Evolutionary conservation across 2,113 vertebrate species (phyloP), one percentile per base, ranked within the genome.

Genomic region (Panurus biarmicus): DNA sequence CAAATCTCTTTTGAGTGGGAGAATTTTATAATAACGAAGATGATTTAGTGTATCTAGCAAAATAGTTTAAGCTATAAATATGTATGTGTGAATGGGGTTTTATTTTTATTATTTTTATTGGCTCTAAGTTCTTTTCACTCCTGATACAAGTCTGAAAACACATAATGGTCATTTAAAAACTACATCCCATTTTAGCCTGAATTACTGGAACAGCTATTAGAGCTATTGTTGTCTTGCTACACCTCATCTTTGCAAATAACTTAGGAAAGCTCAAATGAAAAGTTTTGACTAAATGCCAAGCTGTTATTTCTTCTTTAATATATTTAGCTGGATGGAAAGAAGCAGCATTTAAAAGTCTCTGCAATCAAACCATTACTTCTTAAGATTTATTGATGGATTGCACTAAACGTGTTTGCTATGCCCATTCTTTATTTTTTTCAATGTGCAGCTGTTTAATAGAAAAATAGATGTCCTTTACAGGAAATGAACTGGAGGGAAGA

Each of bases 201-300:
- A 69, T 94, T 85, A 95, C 73, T 74, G 94, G 85, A 86, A 65
- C 22, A 64, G 75, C 72, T 86, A 28, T 94, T 92, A 72, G 85
- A 88, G 72, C 73, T 74, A 7, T 70, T 90, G 85, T 89, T 89
- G 89, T 94, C 91, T 85, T 89, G 36, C 79, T 93, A 18, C 56
- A 67, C 82, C 85, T 96, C 31, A 56, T 93, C 89, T 95, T 96
- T 96, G 91, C 94, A 95, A 65, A 94, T 90, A 96, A 83, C 72
- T 90, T 77, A 22, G n/a, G 85, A 77, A 88, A 75, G 85, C 87
- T 91, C 65, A 58, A 90, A 51, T 84, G 85, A 95, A 77, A 60
- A 77, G 33, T 38, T 74, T 1, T 94, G 85, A 86, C 48, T 93
- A 19, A 77, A 81, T 90, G 85, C 85, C 87, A 89, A 67, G 58